Base-by-base conservation (phyloP, 2,113 vertebrate species). In the Lathamus discolor region DNA sequence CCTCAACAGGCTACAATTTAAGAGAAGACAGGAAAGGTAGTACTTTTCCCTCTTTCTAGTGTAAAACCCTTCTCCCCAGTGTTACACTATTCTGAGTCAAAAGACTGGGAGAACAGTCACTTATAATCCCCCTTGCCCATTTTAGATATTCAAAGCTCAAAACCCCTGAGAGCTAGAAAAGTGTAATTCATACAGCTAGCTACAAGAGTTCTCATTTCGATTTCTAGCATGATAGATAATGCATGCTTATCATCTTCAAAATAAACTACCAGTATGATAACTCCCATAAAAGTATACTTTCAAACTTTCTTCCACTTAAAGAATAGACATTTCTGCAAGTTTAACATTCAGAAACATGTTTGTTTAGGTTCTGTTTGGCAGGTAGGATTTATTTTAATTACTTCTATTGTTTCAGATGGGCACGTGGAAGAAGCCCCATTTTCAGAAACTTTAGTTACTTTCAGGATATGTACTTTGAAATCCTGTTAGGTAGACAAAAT, bases 1-100 rank as follows among this genome's bases (percentile, higher is more conserved):
- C 99, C 97, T 99, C 99, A 89, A 99, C 99, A 93, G 99, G 99
- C 99, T 99, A 96, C 64, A 98, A 89, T 73, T 94, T 70, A 82
- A 89, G 77, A 69, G 17, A 95, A 86, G 13, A 85, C 8, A 86
- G 5, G 11, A 83, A 54, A 59, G 5, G 22, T 7, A 48, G 28
- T 4, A 43, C 11, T 62, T 59, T 31, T 43, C 7, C 24, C 17
- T 39, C 28, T 68, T 54, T 67, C n/a, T 25, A 33, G 20, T 7
- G 15, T 0, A 62, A 17, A 63, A 77, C 79, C 29, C 11, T 62
- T 73, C 12, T 69, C 13, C 19, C 18, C 17, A 68, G 13, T 0
- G 17, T 24, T 39, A 79, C 0, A 2, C 20, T 59, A 35, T 55
- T 64, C 39, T 48, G 29, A 81, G 20, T 31, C 31, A 48, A 75